A percentile compares a stretch with the other conserved stretches of the same genome.
Conservation (phyloP, 2,797 vertebrate species). For the Epinephelus coioides region DNA sequence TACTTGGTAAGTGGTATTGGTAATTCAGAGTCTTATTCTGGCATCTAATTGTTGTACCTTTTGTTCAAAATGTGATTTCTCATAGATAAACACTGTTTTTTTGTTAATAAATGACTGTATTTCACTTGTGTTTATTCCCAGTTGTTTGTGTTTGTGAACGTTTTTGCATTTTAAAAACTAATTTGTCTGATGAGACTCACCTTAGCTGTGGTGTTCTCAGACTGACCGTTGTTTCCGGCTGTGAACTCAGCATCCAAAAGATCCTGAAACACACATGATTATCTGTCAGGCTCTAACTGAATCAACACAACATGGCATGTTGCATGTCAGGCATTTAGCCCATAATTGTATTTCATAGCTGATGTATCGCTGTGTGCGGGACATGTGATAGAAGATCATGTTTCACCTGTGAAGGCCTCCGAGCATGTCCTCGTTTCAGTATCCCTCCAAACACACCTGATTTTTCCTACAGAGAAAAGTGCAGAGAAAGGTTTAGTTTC, state of each 20-base stretch:
- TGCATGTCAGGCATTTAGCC: neutral
- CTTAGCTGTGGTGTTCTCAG: conserved; percentile 55
- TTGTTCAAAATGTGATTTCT: neutral
- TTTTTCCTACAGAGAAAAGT: conserved; percentile 60
- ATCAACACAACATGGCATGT: too few relatives aligned
- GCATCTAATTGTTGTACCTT: too few relatives aligned
- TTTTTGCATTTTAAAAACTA: neutral
- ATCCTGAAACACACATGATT: conserved; percentile 61
- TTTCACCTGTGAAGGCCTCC: conserved; percentile 73
- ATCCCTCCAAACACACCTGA: conserved; percentile 52
- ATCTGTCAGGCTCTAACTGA: neutral
- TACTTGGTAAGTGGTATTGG: neutral
- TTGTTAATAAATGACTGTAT: neutral
- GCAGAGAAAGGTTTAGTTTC: conserved; percentile 10
- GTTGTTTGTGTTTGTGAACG: neutral
- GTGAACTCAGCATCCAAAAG: conserved; percentile 54
- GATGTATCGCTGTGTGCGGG: neutral
- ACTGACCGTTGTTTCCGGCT: conserved; percentile 42
- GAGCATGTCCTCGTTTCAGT: conserved; percentile 53
- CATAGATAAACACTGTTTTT: rapidly evolving
- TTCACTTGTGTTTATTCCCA: neutral
- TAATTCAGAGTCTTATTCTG: neutral
- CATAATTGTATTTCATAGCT: neutral
- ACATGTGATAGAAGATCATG: neutral
- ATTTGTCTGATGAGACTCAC: conserved; percentile 42